These are phyloP conservation scores for Pangasius krempfi DNA, from an alignment of 2,797 vertebrate species.

Conservation along the genomic window DNA sequence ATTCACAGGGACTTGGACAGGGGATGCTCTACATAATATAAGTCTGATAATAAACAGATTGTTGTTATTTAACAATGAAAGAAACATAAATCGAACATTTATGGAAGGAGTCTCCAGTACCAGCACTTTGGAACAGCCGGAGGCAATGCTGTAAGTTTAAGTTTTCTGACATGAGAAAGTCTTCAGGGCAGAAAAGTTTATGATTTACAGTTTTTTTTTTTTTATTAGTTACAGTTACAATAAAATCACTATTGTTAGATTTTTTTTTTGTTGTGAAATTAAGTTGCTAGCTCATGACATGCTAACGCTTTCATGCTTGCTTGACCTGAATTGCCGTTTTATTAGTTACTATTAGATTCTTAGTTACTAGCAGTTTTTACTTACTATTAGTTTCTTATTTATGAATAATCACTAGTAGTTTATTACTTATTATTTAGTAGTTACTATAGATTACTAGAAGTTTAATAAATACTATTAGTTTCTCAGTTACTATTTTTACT, in stretches of 20 bases:
- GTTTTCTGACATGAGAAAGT: background rate
- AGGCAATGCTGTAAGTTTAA: background rate
- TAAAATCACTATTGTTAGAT: no score
- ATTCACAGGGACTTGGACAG: background rate
- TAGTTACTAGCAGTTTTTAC: background rate
- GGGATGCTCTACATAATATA: background rate
- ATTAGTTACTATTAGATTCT: background rate
- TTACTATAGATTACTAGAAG: background rate
- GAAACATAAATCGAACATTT: background rate
- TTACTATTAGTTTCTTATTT: background rate
- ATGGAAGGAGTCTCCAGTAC: background rate
- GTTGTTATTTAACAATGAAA: background rate
- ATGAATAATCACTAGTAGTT: background rate
- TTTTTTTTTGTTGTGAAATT: background rate
- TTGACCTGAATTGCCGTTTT: background rate
- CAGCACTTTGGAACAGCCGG: background rate
- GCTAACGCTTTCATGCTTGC: background rate
- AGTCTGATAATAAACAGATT: background rate
- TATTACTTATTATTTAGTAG: background rate
- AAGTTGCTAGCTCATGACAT: background rate
- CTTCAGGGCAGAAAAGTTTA: background rate
- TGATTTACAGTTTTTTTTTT: background rate
- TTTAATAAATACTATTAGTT: background rate
- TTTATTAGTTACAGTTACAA: no score
- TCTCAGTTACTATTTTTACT: background rate